Base-by-base conservation (phyloP, 2,113 vertebrate genomes). In the Acanthochromis polyacanthus region DNA sequence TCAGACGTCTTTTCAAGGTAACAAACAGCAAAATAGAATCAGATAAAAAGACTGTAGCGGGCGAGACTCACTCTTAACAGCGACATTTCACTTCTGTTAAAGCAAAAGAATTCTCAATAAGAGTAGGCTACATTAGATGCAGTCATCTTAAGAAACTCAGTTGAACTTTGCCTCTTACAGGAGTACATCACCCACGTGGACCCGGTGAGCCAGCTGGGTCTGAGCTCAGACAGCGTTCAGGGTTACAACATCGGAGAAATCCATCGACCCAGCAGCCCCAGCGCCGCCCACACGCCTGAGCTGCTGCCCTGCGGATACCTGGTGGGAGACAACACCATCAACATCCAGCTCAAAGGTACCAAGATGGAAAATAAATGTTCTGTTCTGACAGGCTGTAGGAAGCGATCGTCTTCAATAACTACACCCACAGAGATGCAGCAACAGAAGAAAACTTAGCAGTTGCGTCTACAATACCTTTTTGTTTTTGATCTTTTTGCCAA, bases 141-240 rank as follows among this genome's bases (percentile, higher is more conserved):
- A 15, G 4, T 43, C 2, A 3, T 14, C 40, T 43, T 43, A 15
- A 15, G 14, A 43, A 43, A 43, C 14, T 14, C 3, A 43, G 40
- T 14, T 0, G 32, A 19, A 1, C 30, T 46, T 23, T 71, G 10
- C 78, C 43, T 67, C 40, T 68, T 25, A 5, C 75, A 99, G 98
- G 98, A 99, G 82, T 99, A 99, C 83, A 96, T 99, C 68, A 95
- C 96, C 67, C 97, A 99, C 0, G 96, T 99, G 57, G 98, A 99
- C 89, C 97, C 98, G 0, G 84, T 94, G 19, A 96, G 92, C 87
- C 98, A 99, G 90, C 94, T 99, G 46, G 98, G 98, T 1, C 93
- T 99, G 78, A 97, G 95, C 72, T 96, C 97, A 0, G 98, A 99
- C 93, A 99, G 97, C 0, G 98, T 99, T 4, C 92, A 97, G 28